Evolutionary conservation across 2,888 invertebrate genomes (phyloP), one percentile per base, ranked within the genome.

Genomic region (Hipparchia semele): DNA sequence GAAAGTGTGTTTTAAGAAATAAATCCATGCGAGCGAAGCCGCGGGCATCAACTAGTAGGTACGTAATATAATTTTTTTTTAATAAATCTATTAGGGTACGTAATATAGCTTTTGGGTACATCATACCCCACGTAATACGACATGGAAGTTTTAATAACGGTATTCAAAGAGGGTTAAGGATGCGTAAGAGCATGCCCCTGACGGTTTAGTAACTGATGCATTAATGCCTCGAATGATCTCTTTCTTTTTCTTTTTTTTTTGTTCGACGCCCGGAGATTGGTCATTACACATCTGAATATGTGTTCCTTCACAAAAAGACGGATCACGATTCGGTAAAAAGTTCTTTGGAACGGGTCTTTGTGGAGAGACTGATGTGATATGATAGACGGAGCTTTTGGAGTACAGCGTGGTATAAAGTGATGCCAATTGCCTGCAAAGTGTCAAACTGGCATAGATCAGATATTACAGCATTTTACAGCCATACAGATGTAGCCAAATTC

Each of bases 181-280:
- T 92, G 92, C 92, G 89, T 90, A 84, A 86, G 90, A 84, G 92
- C 92, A 92, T 91, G 84, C 90, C 88, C 87, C 90, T 86, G 90
- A 90, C 90, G 92, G 91, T 92, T 94, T 93, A 92, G 92, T 92
- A 91, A 91, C 90, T 90, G 91, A 92, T 92, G 93, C 93, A 92
- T 94, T 92, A 92, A 92, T 92, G 89, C 88, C 81, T 86, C 87
- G 86, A 90, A 90, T 89, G 88, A 88, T 88, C 86, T 86, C 82
- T 83, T 84, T 80, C 71, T 82, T 83, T 86, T 86, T 88, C 33
- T 59, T 89, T 89, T 88, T 89, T 90, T 89, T 89, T 89, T 89
- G 83, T 88, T 83, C 87, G 79, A 86, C 88, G 89, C 89, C 88
- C 90, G 91, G 91, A 92, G 93, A 92, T 92, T 91, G 92, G 90